Evolutionary conservation across 1,140 invertebrate species (phyloP).

Genomic region (Anagrus nilaparvatae): DNA sequence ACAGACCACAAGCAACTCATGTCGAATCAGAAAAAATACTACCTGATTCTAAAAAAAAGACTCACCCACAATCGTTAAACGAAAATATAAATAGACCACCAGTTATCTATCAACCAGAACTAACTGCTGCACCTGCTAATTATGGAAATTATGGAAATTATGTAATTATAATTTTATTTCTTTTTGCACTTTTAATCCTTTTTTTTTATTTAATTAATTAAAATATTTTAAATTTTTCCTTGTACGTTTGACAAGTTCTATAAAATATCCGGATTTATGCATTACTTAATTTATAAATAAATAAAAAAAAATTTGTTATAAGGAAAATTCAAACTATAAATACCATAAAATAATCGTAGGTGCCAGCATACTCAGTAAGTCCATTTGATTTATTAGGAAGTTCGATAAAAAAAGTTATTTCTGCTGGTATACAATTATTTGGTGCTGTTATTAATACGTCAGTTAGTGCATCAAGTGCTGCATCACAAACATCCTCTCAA

Average conservation of each 20-base stretch:
- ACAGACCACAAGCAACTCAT: constrained; percentile 8
- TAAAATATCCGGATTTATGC: no score
- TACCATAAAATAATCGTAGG: no score
- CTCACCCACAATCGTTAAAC: no score
- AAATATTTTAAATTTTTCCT: no score
- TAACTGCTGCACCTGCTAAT: constrained; percentile 9
- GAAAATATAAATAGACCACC: no score
- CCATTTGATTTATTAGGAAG: constrained; percentile 23
- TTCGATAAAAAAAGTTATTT: constrained; percentile 30
- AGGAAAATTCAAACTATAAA: no score
- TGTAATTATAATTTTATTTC: no score
- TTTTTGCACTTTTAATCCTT: no score
- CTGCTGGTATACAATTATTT: constrained; percentile 25
- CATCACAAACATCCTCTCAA: constrained; percentile 19
- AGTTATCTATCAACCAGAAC: constrained; percentile 6
- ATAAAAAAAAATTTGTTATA: no score
- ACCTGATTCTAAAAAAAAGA: background rate
- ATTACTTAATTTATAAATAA: no score
- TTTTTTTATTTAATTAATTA: no score
- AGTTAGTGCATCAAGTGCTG: constrained; percentile 26
- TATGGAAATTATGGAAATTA: constrained; percentile 12
- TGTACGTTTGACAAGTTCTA: no score
- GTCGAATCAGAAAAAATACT: background rate
- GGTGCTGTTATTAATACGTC: constrained; percentile 25
- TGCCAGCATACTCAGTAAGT: constrained; percentile 25